phyloP scores from a whole-genome alignment of 2,888 invertebrate species.

The Sisyra terminalis region DNA sequence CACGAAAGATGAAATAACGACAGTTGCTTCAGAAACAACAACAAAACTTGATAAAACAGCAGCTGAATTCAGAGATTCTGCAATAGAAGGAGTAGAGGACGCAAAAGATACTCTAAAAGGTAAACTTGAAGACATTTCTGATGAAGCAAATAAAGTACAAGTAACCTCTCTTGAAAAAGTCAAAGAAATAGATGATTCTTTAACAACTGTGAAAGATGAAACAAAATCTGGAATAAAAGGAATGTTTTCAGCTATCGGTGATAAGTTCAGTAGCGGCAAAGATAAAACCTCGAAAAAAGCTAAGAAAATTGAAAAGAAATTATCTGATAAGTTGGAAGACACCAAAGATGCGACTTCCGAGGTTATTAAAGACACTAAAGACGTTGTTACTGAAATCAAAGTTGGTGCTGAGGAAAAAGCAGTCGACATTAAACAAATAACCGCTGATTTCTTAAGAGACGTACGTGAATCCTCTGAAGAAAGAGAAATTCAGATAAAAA shows the following conservation, averaged over 20 bases:
- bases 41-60: neutral
- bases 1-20: neutral
- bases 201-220: neutral
- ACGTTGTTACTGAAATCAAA: slow-evolving; percentile 3
- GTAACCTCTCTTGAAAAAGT: neutral
- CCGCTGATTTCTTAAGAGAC: slow-evolving; percentile 10
- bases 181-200: slow-evolving; percentile 1
- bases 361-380: neutral
- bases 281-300: neutral
- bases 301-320: neutral
- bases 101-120: slow-evolving; percentile 5
- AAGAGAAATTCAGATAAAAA: slow-evolving; percentile 10
- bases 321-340: neutral
- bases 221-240: slow-evolving; percentile 4
- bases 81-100: slow-evolving; percentile 6
- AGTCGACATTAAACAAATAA: slow-evolving; percentile 12
- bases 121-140: neutral
- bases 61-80: neutral
- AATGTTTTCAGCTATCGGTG: neutral
- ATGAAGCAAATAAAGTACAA: neutral
- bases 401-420: slow-evolving; percentile 6
- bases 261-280: neutral
- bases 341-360: slow-evolving; percentile 3
- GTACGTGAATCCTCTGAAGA: slow-evolving; percentile 5
- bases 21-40: neutral